Percentiles rank a stretch among this genome's conserved stretches.
These are phyloP conservation scores for Diplodus puntazzo DNA, from an alignment of 2,797 vertebrate species.

Conservation along the genomic window DNA sequence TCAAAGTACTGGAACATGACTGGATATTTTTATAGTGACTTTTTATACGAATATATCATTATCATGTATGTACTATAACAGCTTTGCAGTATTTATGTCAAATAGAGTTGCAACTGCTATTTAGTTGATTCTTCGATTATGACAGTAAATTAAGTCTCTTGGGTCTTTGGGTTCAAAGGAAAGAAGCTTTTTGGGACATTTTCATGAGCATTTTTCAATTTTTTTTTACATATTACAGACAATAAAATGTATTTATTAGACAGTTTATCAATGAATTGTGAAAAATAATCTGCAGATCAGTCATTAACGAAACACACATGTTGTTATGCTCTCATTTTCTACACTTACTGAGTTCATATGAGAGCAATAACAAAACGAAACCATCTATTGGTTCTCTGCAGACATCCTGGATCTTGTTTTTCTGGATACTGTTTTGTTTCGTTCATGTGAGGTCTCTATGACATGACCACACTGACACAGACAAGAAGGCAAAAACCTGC, in stretches of 20 bases:
- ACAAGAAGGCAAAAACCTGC: constrained; percentile 5
- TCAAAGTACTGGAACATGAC: neutral
- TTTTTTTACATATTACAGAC: too few species aligned
- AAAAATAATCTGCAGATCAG: too few species aligned
- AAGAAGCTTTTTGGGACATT: too few species aligned
- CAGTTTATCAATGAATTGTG: too few species aligned
- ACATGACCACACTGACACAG: constrained; percentile 15
- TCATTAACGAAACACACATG: neutral
- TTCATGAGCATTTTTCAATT: too few species aligned
- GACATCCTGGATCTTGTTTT: constrained; percentile 6
- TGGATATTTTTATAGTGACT: neutral
- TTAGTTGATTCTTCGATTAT: too few species aligned
- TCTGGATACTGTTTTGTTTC: neutral
- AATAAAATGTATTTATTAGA: neutral
- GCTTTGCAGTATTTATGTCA: neutral
- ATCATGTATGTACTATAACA: neutral
- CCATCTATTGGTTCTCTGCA: neutral
- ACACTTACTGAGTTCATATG: neutral
- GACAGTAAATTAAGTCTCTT: too few species aligned
- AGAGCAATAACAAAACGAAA: neutral
- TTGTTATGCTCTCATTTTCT: neutral
- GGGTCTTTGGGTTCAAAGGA: too few species aligned
- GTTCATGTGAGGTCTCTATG: neutral
- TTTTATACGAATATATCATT: neutral
- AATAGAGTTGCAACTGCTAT: too few species aligned